Percentiles rank a stretch among this genome's conserved stretches.
Evolutionary conservation across 1,140 invertebrate species (phyloP).

Genomic region (Myzus persicae): DNA sequence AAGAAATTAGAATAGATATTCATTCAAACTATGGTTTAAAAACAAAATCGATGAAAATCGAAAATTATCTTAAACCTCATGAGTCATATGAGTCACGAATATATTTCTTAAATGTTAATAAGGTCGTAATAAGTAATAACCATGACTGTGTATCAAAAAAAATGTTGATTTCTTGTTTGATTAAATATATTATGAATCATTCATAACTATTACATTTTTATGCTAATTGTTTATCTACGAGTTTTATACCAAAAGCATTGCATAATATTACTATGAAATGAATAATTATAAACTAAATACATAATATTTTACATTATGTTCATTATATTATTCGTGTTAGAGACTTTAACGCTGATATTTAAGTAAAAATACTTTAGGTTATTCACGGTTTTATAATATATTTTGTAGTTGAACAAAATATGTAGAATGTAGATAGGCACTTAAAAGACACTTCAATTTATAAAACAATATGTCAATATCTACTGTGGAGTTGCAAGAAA

Average conservation of each 20-base stretch:
- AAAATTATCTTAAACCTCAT: background rate
- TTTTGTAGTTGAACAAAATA: background rate
- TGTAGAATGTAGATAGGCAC: background rate
- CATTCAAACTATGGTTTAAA: background rate
- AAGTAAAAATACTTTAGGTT: background rate
- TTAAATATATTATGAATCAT: background rate
- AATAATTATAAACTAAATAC: background rate
- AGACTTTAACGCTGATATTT: conserved; percentile 17
- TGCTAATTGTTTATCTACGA: background rate
- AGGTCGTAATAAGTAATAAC: background rate
- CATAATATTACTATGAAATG: background rate
- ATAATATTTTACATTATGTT: background rate
- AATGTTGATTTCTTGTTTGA: background rate
- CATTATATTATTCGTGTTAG: background rate
- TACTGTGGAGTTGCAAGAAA: background rate
- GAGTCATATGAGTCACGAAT: background rate
- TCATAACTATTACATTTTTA: background rate
- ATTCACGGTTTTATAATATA: background rate
- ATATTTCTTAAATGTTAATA: background rate
- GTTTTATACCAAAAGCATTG: background rate
- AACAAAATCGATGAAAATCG: background rate
- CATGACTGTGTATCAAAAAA: background rate
- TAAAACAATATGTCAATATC: background rate
- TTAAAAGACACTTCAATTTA: background rate
- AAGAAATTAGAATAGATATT: background rate